phyloP scores from a whole-genome alignment of 2,113 vertebrate species.

The Myodes glareolus region DNA sequence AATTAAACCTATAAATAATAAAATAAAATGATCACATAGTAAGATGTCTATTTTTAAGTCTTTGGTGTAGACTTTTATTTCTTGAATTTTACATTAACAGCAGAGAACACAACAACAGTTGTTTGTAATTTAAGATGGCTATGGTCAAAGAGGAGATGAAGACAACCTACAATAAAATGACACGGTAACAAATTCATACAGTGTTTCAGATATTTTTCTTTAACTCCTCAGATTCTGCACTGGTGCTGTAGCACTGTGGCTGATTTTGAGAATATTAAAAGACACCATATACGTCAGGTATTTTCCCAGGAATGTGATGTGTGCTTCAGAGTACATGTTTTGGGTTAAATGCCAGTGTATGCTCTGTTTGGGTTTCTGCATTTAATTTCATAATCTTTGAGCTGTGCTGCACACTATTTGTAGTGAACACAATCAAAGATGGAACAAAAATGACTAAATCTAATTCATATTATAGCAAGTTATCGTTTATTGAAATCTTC shows the following conservation, averaged over 20 bases:
- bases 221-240: background rate
- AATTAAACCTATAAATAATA: background rate
- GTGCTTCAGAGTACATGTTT: background rate
- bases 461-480: background rate
- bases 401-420: background rate
- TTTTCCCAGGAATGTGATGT: background rate
- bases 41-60: background rate
- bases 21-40: background rate
- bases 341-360: background rate
- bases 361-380: background rate
- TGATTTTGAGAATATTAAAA: background rate
- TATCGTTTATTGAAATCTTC: background rate
- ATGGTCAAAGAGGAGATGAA: background rate
- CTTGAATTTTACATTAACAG: background rate
- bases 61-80: background rate
- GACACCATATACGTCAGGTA: background rate
- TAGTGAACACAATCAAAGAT: background rate
- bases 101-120: background rate
- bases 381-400: background rate
- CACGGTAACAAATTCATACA: background rate
- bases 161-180: background rate
- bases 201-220: background rate
- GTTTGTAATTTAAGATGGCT: background rate
- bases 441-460: background rate
- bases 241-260: background rate